Base-by-base conservation (phyloP, 1,140 invertebrate species). In the Drosophila repleta region DNA sequence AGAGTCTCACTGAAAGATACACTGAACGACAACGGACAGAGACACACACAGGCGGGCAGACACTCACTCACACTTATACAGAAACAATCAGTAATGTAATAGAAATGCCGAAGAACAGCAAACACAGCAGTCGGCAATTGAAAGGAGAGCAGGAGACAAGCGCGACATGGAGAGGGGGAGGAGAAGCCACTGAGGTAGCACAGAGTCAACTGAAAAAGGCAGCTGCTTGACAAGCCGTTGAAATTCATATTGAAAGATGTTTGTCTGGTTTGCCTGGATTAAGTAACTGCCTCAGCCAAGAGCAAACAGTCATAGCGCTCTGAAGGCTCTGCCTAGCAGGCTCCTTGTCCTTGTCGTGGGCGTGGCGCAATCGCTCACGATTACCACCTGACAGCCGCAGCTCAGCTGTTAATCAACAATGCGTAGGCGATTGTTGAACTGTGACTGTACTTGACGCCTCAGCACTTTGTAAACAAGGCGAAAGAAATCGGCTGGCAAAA, bases 201-300 rank as follows among this genome's bases (percentile, higher is more conserved):
- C 39, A 17, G 15, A 17, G 17, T 43, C 39, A 43, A 43, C 39
- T 43, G 39, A 15, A 43, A 43, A 43, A 76, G 83, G 76, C 82
- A 87, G 79, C 83, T 83, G 83, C 79, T 87, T 87, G 83, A 88
- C 83, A 87, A 88, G 83, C 83, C 79, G 83, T 83, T 87, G 83
- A 87, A 87, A 83, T 87, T 88, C 82, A 88, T 88, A 87, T 87
- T 88, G 83, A 87, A 87, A 88, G 83, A 87, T 87, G 83, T 87
- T 87, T 74, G 77, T 69, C 63, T 45, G 70, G 64, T 46, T 48
- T 53, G 60, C 51, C 52, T 57, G 77, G 79, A 87, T 87, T 88
- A 88, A 76, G 76, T 74, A 79, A 81, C 64, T 81, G 56, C 35
- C 43, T 32, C 11, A n/a, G 37, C 41, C 26, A n/a, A 55, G 29